Base-by-base conservation (phyloP, 2,113 vertebrate species). In the Misgurnus anguillicaudatus region DNA sequence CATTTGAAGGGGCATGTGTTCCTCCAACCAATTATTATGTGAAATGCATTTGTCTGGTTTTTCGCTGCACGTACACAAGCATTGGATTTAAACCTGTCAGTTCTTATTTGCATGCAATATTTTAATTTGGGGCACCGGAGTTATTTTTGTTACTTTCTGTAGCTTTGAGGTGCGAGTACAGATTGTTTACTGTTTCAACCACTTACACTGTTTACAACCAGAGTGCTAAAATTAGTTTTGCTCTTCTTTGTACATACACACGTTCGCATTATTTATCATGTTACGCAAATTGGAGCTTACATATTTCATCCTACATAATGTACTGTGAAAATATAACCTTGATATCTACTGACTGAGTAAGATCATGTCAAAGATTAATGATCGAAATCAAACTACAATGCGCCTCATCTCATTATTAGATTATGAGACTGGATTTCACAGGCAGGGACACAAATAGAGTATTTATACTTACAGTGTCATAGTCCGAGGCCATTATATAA, bases 21-120 rank as follows among this genome's bases (percentile, higher is more conserved):
- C 60, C 4, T 55, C 5, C 16, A n/a, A 17, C 16, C 21, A 62
- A 21, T 38, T 38, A 47, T 48, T 75, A 48, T 42, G 47, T 11
- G 24, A 75, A 48, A 63, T 63, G 31, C 9, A 38, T 45, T 48
- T 38, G 36, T 48, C 42, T 47, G 14, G 57, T 57, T 31, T 42
- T 58, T 73, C 58, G 42, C 11, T 17, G 41, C 31, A 48, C 19
- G 38, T 16, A 42, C 38, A 58, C n/a, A 53, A 76, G 60, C 10
- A 17, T 75, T 64, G 19, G 61, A 76, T 65, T 76, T 53, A 73
- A 60, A 53, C 6, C 61, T 53, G 60, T 76, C 58, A 21, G 45
- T 39, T 39, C 6, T 6, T 16, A 21, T 76, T 76, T 76, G 58
- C 72, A 64, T 76, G 74, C 58, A 75, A 6, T 38, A 17, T 48